Percentiles rank a stretch among this genome's conserved stretches.
These are phyloP conservation scores for Hippocampus kuda DNA, from an alignment of 2,797 vertebrate species.

Conservation along the genomic window DNA sequence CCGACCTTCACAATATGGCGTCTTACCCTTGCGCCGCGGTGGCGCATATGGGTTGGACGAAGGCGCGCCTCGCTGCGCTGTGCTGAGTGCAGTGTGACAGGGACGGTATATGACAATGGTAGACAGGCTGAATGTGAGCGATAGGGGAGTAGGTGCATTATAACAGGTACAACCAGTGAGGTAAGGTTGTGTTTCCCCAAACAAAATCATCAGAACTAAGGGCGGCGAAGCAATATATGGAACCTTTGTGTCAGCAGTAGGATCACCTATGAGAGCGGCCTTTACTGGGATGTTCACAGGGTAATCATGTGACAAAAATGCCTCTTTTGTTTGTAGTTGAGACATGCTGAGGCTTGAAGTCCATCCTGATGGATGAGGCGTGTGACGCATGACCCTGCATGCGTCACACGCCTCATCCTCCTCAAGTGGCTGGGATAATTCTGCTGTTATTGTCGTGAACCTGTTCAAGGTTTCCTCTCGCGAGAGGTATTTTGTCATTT, in stretches of 20 bases:
- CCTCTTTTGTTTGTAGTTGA: slow-evolving; percentile 35
- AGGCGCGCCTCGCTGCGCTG: not conserved
- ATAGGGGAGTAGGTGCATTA: slow-evolving; percentile 23
- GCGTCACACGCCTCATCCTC: slow-evolving; percentile 9
- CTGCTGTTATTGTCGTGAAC: not conserved
- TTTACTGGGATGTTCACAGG: slow-evolving; percentile 15
- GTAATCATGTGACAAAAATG: slow-evolving; percentile 19
- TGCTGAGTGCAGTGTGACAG: not conserved
- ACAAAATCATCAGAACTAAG: slow-evolving; percentile 9
- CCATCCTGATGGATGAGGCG: not conserved
- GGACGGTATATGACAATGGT: not conserved
- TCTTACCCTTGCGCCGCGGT: not conserved
- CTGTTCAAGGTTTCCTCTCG: not conserved
- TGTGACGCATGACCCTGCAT: not conserved
- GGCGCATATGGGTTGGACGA: not conserved
- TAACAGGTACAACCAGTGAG: slow-evolving; percentile 42
- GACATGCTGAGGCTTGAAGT: slow-evolving; percentile 26
- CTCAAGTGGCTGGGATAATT: slow-evolving; percentile 7
- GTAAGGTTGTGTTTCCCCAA: slow-evolving; percentile 27
- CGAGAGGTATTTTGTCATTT: not conserved
- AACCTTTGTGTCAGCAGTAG: not conserved
- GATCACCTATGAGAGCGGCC: slow-evolving; percentile 6
- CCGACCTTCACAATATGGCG: no score
- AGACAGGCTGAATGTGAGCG: not conserved
- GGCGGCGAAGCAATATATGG: not conserved